A percentile compares a stretch with the other conserved stretches of the same genome.
Evolutionary conservation across 2,797 vertebrate genomes (phyloP).

Genomic region (Eulemur coronatus): DNA sequence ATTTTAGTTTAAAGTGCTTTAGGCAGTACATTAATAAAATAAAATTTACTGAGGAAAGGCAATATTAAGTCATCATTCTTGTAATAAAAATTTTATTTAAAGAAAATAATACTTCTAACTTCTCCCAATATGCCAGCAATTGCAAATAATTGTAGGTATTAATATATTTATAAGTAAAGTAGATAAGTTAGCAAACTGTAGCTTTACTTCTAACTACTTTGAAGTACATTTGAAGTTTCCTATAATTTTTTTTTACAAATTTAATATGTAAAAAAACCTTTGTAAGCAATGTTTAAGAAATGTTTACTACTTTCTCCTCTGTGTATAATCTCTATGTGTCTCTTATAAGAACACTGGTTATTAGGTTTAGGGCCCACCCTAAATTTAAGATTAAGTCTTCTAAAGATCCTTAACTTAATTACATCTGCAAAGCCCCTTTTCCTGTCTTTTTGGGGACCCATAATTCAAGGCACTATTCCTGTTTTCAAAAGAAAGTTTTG

Average conservation of each 20-base stretch:
- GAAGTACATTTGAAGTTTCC: not conserved
- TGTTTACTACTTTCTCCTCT: not conserved
- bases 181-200: not conserved
- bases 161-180: not conserved
- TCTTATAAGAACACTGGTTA: not conserved
- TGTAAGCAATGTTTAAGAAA: not conserved
- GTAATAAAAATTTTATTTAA: conserved; percentile 36
- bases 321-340: not conserved
- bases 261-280: not conserved
- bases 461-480: not conserved
- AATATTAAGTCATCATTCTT: not conserved
- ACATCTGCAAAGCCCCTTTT: not conserved
- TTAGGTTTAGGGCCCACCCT: not conserved
- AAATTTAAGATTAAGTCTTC: not conserved
- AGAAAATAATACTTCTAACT: not conserved
- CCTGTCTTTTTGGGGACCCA: not conserved
- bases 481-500: not conserved
- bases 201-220: not conserved
- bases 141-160: not conserved
- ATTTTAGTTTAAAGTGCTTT: conserved; percentile 34
- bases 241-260: not conserved
- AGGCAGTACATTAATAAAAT: conserved; percentile 33
- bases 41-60: not conserved
- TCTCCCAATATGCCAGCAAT: not conserved
- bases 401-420: not conserved